Base-by-base conservation (phyloP, 2,113 vertebrate genomes). In the Hydropotes inermis region DNA sequence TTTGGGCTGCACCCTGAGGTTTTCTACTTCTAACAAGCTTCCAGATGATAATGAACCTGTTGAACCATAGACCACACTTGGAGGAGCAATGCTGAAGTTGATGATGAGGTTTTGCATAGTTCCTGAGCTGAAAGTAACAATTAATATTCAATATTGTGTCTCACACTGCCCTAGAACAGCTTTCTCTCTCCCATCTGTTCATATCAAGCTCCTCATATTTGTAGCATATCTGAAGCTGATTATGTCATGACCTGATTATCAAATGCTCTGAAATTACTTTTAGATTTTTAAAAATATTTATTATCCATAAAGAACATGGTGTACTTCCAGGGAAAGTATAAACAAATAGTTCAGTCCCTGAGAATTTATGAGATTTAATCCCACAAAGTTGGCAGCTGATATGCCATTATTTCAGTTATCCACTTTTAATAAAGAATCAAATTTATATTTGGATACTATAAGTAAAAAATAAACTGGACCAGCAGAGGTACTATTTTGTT, bases 211-310 rank as follows among this genome's bases (percentile, higher is more conserved):
- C 39, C 30, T 94, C 8, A 36, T 95, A 94, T 64, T 94, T 81
- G 64, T 30, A 89, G 14, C 47, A 16, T 95, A 87, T 79, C 58
- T 92, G 52, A 94, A 87, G 64, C 87, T 90, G 96, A 58, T 61
- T 39, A 92, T 83, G 30, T 47, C 74, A 83, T 91, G 88, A 91
- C 50, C 64, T 86, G 83, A 96, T 95, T 95, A 97, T 95, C 60
- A 96, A 96, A 96, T 58, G 36, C 43, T 96, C 61, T 94, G 70
- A 94, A 93, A 95, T 97, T 87, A 70, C 78, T 89, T 95, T 82
- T 45, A 54, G 21, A 5, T 45, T 52, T 86, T 70, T 79, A 1
- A 39, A 83, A 50, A 78, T 36, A 86, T 85, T 96, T 81, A 79
- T 94, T 94, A 96, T 87, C 39, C 81, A 57, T 92, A 92, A 36